Conservation (phyloP, 2,797 vertebrate species). For the Spondyliosoma cantharus region DNA sequence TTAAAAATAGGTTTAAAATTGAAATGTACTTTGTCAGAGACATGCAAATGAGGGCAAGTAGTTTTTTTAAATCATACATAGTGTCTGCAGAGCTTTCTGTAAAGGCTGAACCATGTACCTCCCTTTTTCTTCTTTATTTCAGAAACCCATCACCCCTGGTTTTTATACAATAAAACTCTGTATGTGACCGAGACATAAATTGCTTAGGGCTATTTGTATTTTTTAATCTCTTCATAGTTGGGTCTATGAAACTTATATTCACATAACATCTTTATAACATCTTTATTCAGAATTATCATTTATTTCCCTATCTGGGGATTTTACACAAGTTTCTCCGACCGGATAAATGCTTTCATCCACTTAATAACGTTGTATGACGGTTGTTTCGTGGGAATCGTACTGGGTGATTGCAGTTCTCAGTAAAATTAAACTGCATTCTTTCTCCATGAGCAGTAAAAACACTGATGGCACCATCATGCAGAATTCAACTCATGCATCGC, state of each 20-base stretch:
- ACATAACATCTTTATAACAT: no score
- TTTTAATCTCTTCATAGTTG: no score
- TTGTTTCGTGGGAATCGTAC: not conserved
- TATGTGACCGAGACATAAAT: no score
- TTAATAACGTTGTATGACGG: not conserved
- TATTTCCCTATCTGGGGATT: not conserved
- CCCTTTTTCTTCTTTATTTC: no score
- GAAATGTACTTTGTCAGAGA: not conserved
- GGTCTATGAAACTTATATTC: no score
- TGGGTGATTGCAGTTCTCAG: slow-evolving; percentile 20
- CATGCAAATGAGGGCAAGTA: not conserved
- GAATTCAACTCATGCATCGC: slow-evolving; percentile 7
- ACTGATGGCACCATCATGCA: slow-evolving; percentile 1
- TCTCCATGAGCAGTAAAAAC: slow-evolving; percentile 16
- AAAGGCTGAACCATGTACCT: no score
- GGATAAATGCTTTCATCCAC: not conserved
- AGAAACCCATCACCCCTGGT: no score
- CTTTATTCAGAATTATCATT: not conserved
- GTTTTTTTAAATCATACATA: not conserved
- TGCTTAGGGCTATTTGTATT: no score
- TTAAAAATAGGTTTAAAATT: not conserved
- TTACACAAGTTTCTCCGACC: not conserved
- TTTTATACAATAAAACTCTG: no score
- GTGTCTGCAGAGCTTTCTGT: no score
- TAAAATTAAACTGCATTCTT: slow-evolving; percentile 23